Evolutionary conservation across 2,888 invertebrate genomes (phyloP), one percentile per base, ranked within the genome.

Genomic region (Deilephila elpenor): DNA sequence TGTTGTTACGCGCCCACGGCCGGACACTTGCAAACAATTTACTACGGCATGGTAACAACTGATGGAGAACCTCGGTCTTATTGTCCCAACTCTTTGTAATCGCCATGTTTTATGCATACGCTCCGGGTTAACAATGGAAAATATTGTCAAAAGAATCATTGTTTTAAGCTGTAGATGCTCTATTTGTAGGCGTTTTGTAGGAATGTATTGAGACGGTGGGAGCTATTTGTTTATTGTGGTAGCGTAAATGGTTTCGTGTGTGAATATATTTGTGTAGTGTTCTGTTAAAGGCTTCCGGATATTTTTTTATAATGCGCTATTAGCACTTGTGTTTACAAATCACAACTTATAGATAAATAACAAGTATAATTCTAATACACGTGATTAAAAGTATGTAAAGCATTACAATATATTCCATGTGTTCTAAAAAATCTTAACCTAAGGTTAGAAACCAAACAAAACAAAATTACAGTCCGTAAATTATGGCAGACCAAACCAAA

Each of bases 61-160:
- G 25, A 51, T 67, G 51, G 44, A 25, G 6, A 67, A 51, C 51
- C 25, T 25, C 44, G 20, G 11, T 51, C 25, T 67, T 67, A 64
- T 64, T 29, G 67, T 67, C 25, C 67, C 25, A 2, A 17, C 25
- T 25, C 25, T 67, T 67, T 51, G 67, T 67, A 67, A 67, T 51
- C 25, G 67, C 67, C 67, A 67, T 67, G 67, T 67, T 67, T 67
- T 67, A 67, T 67, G 67, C 67, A 67, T 67, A 29, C 67, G 25
- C 44, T 11, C 17, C n/a, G 34, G 37, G 6, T 73, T 20, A 70
- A 71, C 59, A 37, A 64, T 73, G 59, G 75, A 73, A 75, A 74
- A 75, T 75, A 74, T 74, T 71, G 70, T 56, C 67, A 72, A 77
- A 75, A 75, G 59, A 71, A 76, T 74, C 74, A 67, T 51, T 67